A percentile compares a stretch with the other conserved stretches of the same genome.
Evolutionary conservation across 2,797 vertebrate genomes (phyloP).

Genomic region (Microhierax caerulescens): DNA sequence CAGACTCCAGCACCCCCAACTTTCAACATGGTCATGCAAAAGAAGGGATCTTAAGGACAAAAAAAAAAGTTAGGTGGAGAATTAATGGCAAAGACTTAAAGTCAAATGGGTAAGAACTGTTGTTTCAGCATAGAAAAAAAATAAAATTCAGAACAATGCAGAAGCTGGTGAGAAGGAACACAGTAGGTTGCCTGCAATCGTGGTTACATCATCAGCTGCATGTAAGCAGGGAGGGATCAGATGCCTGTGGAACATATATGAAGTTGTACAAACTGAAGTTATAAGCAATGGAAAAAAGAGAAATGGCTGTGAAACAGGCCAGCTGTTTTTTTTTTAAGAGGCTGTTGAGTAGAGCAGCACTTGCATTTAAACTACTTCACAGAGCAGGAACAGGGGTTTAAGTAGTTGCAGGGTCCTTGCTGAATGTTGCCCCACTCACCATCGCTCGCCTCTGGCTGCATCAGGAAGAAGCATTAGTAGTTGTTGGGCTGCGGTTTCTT

Average conservation of each 20-base stretch:
- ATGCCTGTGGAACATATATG: neutral
- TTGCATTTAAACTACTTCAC: neutral
- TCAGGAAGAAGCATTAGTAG: neutral
- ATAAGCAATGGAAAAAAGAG: neutral
- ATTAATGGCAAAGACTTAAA: neutral
- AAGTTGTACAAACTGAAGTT: neutral
- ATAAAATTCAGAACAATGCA: neutral
- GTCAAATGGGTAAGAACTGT: neutral
- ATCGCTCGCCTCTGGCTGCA: neutral
- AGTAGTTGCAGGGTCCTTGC: neutral
- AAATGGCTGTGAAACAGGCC: neutral
- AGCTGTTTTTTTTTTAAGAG: neutral
- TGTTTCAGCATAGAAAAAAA: neutral
- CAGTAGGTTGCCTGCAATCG: neutral
- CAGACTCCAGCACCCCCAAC: rapidly evolving
- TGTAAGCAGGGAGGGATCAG: neutral
- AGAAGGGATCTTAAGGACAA: neutral
- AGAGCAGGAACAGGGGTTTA: neutral
- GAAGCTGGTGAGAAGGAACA: neutral
- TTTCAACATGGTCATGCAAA: neutral
- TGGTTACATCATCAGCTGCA: neutral
- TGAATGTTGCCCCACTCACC: neutral
- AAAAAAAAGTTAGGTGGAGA: neutral
- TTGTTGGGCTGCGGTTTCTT: neutral
- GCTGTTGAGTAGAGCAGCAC: neutral